phyloP scores from a whole-genome alignment of 92 coral and sea anemone species.

The Paramuricea clavata region DNA sequence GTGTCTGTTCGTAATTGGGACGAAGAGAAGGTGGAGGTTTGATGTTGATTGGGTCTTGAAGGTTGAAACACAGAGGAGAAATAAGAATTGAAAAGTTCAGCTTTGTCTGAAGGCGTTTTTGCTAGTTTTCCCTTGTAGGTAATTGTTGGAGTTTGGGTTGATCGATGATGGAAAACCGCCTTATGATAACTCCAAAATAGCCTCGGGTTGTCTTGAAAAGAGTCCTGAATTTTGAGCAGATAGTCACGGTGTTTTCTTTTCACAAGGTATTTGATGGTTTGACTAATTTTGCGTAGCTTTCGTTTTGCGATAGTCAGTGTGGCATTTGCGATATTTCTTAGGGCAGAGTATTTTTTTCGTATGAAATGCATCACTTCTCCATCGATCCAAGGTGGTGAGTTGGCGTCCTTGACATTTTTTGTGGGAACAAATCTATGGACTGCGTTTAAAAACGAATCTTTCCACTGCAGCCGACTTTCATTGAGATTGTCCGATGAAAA shows the following conservation, averaged over 20 bases:
- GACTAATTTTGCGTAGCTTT: conserved; percentile 59
- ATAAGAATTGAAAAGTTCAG: too few relatives aligned
- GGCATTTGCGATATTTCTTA: conserved; percentile 54
- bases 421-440: conserved; percentile 60
- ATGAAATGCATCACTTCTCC: conserved; percentile 58
- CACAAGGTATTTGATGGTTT: too few relatives aligned
- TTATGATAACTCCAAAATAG: too few relatives aligned
- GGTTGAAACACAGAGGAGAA: too few relatives aligned
- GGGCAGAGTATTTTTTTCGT: conserved; percentile 71
- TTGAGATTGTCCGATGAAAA: conserved; percentile 41
- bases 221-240: conserved; percentile 65
- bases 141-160: not conserved
- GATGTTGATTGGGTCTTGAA: too few relatives aligned
- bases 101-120: conserved; percentile 32
- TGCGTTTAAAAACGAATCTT: conserved; percentile 49
- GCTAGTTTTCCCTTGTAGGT: conserved; percentile 25
- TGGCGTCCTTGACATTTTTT: conserved; percentile 58
- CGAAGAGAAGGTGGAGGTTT: too few relatives aligned
- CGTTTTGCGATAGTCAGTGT: conserved; percentile 62
- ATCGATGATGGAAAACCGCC: too few relatives aligned
- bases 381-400: too few relatives aligned
- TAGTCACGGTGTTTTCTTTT: conserved; percentile 67
- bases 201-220: conserved; percentile 70
- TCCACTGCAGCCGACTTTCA: conserved; percentile 62
- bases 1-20: too few relatives aligned